Percentiles rank a stretch among this genome's conserved stretches.
Conservation (phyloP, 2,113 vertebrate species). For the Helogale parvula region DNA sequence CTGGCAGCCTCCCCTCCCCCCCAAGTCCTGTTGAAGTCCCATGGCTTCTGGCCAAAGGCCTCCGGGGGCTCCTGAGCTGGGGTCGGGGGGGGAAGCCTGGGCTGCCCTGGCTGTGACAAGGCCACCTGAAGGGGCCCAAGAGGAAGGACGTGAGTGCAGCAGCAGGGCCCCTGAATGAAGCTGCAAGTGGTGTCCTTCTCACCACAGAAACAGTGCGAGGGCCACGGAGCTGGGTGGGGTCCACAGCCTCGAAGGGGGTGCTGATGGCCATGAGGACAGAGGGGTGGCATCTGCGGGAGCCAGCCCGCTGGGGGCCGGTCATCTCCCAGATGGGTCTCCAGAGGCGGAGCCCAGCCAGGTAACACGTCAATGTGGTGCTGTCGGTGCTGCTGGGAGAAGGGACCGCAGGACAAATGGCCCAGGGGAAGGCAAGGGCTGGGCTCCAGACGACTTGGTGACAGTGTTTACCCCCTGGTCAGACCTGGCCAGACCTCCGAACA, state of each 20-base stretch:
- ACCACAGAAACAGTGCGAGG: not conserved
- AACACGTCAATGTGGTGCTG: not conserved
- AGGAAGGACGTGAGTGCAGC: slow-evolving; percentile 84
- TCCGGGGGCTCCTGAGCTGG: not conserved
- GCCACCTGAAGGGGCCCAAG: not conserved
- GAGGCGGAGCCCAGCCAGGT: not conserved
- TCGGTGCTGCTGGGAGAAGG: not conserved
- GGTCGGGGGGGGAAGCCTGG: not conserved
- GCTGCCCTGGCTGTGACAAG: not conserved
- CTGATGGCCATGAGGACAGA: too few relatives aligned
- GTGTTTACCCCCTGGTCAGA: rapidly evolving
- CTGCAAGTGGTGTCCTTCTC: slow-evolving; percentile 82
- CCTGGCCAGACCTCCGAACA: not conserved
- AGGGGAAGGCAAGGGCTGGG: not conserved
- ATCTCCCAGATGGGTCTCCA: not conserved
- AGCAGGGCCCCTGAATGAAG: slow-evolving; percentile 81
- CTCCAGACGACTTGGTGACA: not conserved
- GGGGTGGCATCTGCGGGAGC: not conserved
- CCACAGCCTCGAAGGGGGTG: not conserved
- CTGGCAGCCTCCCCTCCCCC: slow-evolving; percentile 56
- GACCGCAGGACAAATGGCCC: rapidly evolving
- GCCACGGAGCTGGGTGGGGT: slow-evolving; percentile 2
- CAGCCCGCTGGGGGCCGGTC: not conserved
- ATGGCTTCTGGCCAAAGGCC: not conserved
- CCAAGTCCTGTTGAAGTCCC: slow-evolving; percentile 77